Conservation (phyloP, 1,140 invertebrate species). For the Mercenaria mercenaria region DNA sequence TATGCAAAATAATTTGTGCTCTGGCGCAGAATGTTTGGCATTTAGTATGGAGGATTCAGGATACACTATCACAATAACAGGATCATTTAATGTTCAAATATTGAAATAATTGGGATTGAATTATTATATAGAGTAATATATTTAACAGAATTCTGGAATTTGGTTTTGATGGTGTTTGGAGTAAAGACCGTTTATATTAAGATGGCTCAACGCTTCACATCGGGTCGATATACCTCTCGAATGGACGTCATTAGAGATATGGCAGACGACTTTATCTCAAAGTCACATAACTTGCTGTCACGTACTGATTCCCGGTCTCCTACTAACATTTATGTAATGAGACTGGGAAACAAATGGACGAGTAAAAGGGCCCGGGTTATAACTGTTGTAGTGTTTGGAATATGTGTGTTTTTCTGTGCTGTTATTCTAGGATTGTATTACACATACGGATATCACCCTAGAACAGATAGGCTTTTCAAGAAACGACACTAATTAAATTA, state of each 20-base stretch:
- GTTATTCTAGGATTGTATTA: slow-evolving; percentile 34
- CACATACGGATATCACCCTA: slow-evolving; percentile 1
- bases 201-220: slow-evolving; percentile 8
- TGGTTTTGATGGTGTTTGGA: slow-evolving; percentile 12
- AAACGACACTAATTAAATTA: background rate
- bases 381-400: slow-evolving; percentile 31
- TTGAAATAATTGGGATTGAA: too few species aligned
- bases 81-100: too few species aligned
- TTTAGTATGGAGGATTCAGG: too few species aligned
- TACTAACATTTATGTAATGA: background rate
- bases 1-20: too few species aligned
- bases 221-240: background rate
- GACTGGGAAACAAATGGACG: background rate
- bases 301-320: background rate
- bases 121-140: too few species aligned
- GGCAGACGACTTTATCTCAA: slow-evolving; percentile 38
- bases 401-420: slow-evolving; percentile 4
- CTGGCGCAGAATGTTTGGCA: too few species aligned
- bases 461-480: slow-evolving; percentile 27
- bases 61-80: too few species aligned
- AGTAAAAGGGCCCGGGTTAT: slow-evolving; percentile 13
- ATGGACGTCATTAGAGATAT: slow-evolving; percentile 14
- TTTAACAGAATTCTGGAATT: background rate
- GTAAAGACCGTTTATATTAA: slow-evolving; percentile 15
- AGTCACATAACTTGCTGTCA: background rate